Evolutionary conservation across 2,113 vertebrate genomes (phyloP), one percentile per base, ranked within the genome.

Genomic region (Phylloscopus trochilus): DNA sequence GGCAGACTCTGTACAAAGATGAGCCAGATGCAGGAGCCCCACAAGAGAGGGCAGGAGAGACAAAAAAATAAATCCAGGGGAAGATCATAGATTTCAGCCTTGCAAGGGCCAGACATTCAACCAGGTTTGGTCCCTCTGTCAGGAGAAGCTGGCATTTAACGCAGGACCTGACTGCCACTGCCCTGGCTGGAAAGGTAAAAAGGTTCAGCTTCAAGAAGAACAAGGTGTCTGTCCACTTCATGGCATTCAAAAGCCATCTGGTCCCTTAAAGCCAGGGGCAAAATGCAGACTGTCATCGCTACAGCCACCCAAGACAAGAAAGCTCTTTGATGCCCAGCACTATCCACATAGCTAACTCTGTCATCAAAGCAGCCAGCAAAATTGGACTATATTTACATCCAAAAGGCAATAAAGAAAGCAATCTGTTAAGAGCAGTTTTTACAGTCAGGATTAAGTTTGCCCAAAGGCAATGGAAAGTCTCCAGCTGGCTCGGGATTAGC

Each of bases 381-480:
- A 77, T 69, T 46, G 52, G 92, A 39, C 37, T 20, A 6, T 60
- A 76, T 64, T 81, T 86, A 78, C 53, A 81, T 26, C 72, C 86
- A 67, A 85, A 70, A 82, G 51, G 78, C 83, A 89, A 77, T 83
- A 91, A 95, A 81, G 35, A 27, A 86, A 90, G 83, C 75, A 95
- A 79, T 73, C 62, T 35, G 26, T 69, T 89, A 93, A 89, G 44
- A 86, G 62, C 87, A 55, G 33, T 79, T 90, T 75, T 53, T 88
- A 55, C 81, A n/a, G 18, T 56, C 49, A 75, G 78, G 69, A 80
- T 85, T 79, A 92, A 82, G 49, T 78, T 80, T 1, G 4, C 69
- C 80, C 72, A 51, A 94, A 92, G 76, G 81, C 76, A 87, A 93
- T 79, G 82, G 95, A 89, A 96, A 84, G 37, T 87, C 90, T 96